Base-by-base conservation (phyloP, 2,797 vertebrate species). In the Chrysolophus pictus region DNA sequence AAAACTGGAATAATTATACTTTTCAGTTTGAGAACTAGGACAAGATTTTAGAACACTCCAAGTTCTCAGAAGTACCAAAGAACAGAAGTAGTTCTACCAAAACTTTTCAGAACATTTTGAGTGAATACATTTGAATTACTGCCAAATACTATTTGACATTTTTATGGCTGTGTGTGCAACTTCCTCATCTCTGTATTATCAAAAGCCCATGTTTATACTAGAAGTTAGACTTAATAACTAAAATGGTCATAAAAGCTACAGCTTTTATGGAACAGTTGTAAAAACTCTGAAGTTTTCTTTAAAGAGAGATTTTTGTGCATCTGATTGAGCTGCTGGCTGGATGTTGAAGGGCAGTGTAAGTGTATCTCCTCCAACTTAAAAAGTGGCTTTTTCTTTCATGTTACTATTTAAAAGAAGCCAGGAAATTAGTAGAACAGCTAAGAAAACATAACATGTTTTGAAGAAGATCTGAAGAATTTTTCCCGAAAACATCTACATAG, bases 151-250 rank as follows among this genome's bases (percentile, higher is more conserved):
- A 92, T 71, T 58, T 28, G 53, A 76, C 33, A 49, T 84, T 93
- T 95, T 81, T 80, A 92, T 56, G 84, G 79, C 8, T 86, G 82
- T 92, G 65, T 47, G 53, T 24, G 82, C 76, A 86, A 23, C 47
- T 62, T 90, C 49, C 68, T 90, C 31, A 46, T 56, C 26, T 83
- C 42, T 68, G 26, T 42, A 68, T 76, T 90, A 88, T 93, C 63
- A 88, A 58, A 95, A 92, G 67, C 33, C 28, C 19, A 26, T 35
- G n/a, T 64, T 81, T 75, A 81, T 71, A 67, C 14, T 14, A 53
- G 51, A 62, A 90, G 22, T 8, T 90, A 28, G 51, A 95, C 91
- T 73, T 90, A 76, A 86, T 4, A 28, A 86, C 62, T 72, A 81
- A 86, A 91, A 79, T 33, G 0, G 1, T 53, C 10, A n/a, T 29